Conservation (phyloP, 1,140 invertebrate genomes). For the Cecropterus lyciades region DNA sequence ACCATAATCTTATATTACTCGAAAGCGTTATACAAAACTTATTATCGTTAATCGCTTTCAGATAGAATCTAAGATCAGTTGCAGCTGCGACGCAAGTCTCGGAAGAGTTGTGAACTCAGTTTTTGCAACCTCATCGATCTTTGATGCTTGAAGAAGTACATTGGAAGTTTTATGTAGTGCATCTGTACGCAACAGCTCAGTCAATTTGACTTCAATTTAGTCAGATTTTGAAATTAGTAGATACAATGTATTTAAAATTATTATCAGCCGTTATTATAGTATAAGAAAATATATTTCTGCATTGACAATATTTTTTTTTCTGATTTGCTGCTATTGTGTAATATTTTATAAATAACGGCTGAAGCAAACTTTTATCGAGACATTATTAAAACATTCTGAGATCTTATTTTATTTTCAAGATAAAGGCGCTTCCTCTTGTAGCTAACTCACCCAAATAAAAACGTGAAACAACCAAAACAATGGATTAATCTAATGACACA, state of each 20-base stretch:
- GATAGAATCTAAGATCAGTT: slow-evolving; percentile 9
- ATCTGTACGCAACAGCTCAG: background rate
- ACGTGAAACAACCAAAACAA: slow-evolving; percentile 8
- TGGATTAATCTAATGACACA: slow-evolving; percentile 30
- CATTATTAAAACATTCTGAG: too few species aligned
- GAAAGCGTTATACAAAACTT: slow-evolving; percentile 6
- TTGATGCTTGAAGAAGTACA: slow-evolving; percentile 21
- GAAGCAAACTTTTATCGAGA: too few species aligned
- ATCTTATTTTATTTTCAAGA: too few species aligned
- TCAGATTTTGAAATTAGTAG: too few species aligned
- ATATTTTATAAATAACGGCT: too few species aligned
- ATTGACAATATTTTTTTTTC: too few species aligned
- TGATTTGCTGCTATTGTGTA: too few species aligned
- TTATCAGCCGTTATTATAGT: too few species aligned
- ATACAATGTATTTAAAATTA: too few species aligned
- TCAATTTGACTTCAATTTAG: background rate
- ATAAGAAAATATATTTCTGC: too few species aligned
- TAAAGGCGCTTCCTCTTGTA: too few species aligned
- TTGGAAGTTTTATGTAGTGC: slow-evolving; percentile 7
- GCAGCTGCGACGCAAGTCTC: slow-evolving; percentile 14
- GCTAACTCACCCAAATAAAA: background rate
- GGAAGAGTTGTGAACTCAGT: slow-evolving; percentile 19
- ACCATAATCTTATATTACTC: background rate
- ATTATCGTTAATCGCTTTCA: slow-evolving; percentile 16
- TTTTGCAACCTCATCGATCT: slow-evolving; percentile 33